Percentiles rank a stretch among this genome's conserved stretches.
These are phyloP conservation scores for Caenorhabditis sinica DNA, from an alignment of 2,888 invertebrate genomes.

Conservation along the genomic window DNA sequence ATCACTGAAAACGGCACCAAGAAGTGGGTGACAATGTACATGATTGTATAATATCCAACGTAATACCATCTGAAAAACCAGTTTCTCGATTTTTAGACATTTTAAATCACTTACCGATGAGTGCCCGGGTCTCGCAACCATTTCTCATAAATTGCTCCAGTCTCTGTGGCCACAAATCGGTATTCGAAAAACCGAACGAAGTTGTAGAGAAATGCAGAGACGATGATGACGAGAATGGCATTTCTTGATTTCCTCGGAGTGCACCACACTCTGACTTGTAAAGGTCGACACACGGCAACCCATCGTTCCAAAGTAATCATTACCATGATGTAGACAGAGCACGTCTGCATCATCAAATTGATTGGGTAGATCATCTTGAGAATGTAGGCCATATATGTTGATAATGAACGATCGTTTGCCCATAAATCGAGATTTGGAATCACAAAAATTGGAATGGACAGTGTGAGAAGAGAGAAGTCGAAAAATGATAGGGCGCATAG, in stretches of 20 bases:
- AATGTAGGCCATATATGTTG: constrained; percentile 75
- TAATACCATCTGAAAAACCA: constrained; percentile 73
- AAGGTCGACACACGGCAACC: constrained; percentile 82
- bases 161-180: constrained; percentile 68
- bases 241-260: constrained; percentile 78
- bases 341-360: constrained; percentile 82
- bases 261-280: constrained; percentile 81
- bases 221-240: constrained; percentile 77
- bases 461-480: constrained; percentile 79
- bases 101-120: constrained; percentile 56
- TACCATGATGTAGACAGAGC: constrained; percentile 80
- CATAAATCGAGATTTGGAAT: constrained; percentile 78
- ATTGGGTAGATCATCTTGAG: constrained; percentile 82
- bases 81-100: neutral
- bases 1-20: constrained; percentile 81
- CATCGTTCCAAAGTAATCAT: constrained; percentile 82
- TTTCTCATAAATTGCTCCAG: constrained; percentile 64
- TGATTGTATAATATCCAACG: constrained; percentile 80
- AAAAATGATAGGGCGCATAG: constrained; percentile 80
- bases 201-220: constrained; percentile 79
- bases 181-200: constrained; percentile 82
- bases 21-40: constrained; percentile 82
- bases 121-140: constrained; percentile 69
- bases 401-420: constrained; percentile 63
- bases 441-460: constrained; percentile 81